These are phyloP conservation scores for Phrynocephalus versicolor DNA, from an alignment of 2,113 vertebrate genomes.

Conservation along the genomic window DNA sequence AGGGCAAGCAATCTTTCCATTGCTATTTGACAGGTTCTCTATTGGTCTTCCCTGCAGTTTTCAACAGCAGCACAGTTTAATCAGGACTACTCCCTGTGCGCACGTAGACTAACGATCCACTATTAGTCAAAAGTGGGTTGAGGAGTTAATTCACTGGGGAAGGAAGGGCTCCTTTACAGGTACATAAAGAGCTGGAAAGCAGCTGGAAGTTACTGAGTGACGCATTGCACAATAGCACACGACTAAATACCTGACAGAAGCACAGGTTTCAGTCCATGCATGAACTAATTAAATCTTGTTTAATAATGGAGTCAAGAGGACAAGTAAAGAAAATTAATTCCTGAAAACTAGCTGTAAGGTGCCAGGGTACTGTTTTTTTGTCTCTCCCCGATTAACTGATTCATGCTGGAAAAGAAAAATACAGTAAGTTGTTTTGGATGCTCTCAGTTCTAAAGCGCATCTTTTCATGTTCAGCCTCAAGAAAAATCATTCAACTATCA, in stretches of 20 bases:
- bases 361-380: neutral
- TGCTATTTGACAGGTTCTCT: neutral
- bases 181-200: neutral
- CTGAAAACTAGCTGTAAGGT: neutral
- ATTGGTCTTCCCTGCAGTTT: neutral
- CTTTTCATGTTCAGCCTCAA: neutral
- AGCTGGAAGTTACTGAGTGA: neutral
- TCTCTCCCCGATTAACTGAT: neutral
- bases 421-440: neutral
- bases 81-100: neutral
- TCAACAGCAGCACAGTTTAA: neutral
- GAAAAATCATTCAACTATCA: neutral
- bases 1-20: neutral
- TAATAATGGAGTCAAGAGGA: neutral
- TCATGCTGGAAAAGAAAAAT: neutral
- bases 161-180: neutral
- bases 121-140: neutral
- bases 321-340: neutral
- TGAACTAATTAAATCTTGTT: neutral
- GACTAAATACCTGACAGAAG: neutral
- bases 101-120: neutral
- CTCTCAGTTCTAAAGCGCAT: neutral
- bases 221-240: neutral
- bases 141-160: neutral
- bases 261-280: neutral